Evolutionary conservation across 2,888 invertebrate species (phyloP).

Genomic region (Morpho deidamia): DNA sequence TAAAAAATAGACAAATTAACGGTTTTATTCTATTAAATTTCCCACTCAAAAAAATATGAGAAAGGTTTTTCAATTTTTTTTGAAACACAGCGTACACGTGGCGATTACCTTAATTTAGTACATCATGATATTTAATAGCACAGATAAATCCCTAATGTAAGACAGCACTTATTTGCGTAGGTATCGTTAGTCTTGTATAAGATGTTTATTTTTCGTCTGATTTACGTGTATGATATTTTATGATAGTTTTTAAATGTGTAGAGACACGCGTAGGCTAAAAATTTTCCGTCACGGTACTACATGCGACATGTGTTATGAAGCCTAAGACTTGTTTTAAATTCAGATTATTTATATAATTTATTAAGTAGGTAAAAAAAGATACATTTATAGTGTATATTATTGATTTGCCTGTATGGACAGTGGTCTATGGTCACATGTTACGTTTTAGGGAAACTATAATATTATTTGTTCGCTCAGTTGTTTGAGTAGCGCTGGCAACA

Average conservation of each 20-base stretch:
- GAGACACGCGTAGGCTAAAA: slow-evolving; percentile 28
- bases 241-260: slow-evolving; percentile 12
- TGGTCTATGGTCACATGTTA: slow-evolving; percentile 37
- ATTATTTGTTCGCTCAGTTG: slow-evolving; percentile 39
- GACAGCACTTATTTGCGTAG: slow-evolving; percentile 2
- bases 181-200: slow-evolving; percentile 5
- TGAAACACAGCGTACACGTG: no score
- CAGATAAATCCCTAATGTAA: no score
- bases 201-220: slow-evolving; percentile 11
- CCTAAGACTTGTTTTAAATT: slow-evolving; percentile 75
- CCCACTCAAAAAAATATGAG: no score
- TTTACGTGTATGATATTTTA: slow-evolving; percentile 15
- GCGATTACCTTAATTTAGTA: no score
- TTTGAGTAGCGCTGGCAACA: slow-evolving; percentile 31
- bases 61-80: no score
- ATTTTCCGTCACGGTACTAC: slow-evolving; percentile 39
- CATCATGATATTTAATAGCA: no score
- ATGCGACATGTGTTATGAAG: slow-evolving; percentile 52
- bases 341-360: slow-evolving; percentile 77
- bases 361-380: slow-evolving; percentile 65
- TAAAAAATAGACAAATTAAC: no score
- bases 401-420: slow-evolving; percentile 44
- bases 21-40: no score
- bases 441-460: slow-evolving; percentile 25
- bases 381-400: slow-evolving; percentile 45